Evolutionary conservation across 2,113 vertebrate genomes (phyloP), one percentile per base, ranked within the genome.

Genomic region (Girardinichthys multiradiatus): DNA sequence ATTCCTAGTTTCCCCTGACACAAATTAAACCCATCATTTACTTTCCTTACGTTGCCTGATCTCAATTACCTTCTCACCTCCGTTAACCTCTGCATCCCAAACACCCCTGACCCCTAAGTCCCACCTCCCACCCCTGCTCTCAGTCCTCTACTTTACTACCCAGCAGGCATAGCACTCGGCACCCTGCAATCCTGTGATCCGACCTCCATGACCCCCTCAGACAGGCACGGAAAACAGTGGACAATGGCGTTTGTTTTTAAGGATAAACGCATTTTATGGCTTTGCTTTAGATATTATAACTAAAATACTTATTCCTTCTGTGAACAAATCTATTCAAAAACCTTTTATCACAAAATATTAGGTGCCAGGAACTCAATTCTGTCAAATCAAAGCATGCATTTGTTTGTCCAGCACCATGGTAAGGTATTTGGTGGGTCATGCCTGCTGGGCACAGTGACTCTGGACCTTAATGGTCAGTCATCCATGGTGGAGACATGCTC

Each of bases 91-190:
- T 30, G 77, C 51, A 37, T 69, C 89, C 81, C 71, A 54, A 54
- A 48, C 71, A 80, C 76, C 66, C 57, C 57, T 58, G 35, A 81
- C 83, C 81, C 80, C 45, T 64, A 71, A 2, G 9, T n/a, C 48
- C 35, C 62, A 28, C 67, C 70, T 71, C 68, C 74, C 37, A 76
- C 79, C 87, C 72, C 58, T 68, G 57, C 66, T 63, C 70, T 72
- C 58, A 29, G 54, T 70, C 72, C 75, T 85, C 80, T 83, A 51
- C 73, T 87, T 90, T 86, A 87, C 83, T 89, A 90, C 86, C 90
- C 88, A 89, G 90, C 85, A 93, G 91, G 91, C 90, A 91, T 89
- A 91, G 87, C 90, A 88, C 75, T 91, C 89, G 79, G 85, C 91
- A 89, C 86, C 85, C 81, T 89, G 79, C 87, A 91, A 91, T 90